phyloP scores from a whole-genome alignment of 2,797 vertebrate species.

The Gorsachius magnificus region DNA sequence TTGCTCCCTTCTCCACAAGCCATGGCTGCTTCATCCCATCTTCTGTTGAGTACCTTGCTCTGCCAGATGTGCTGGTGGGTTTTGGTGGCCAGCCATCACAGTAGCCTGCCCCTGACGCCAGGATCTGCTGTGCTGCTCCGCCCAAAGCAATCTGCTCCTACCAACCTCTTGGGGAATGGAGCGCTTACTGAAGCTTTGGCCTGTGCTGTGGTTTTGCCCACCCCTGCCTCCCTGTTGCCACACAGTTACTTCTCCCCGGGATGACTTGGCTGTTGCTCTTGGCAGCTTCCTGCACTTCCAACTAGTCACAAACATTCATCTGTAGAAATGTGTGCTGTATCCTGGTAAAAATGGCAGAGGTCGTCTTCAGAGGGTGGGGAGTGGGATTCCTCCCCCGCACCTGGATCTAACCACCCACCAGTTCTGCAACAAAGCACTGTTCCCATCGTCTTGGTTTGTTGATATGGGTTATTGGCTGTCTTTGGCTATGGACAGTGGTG shows the following conservation, averaged over 20 bases:
- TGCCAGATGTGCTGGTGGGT: background rate
- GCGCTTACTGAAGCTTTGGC: background rate
- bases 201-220: background rate
- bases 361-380: accelerated
- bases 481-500: background rate
- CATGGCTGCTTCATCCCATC: accelerated
- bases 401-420: accelerated
- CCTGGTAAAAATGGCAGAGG: background rate
- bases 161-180: background rate
- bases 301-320: background rate
- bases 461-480: background rate
- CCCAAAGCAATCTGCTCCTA: background rate
- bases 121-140: background rate
- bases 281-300: background rate
- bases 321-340: background rate
- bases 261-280: background rate
- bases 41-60: background rate
- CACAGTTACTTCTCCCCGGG: background rate
- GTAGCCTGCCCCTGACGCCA: background rate
- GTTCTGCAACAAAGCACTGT: background rate
- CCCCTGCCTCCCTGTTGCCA: background rate
- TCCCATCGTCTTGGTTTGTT: background rate
- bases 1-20: background rate
- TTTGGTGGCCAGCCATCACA: background rate
- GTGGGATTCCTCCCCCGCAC: background rate